Conservation (phyloP, 2,888 invertebrate genomes). For the Tromatobia lineatoria region DNA sequence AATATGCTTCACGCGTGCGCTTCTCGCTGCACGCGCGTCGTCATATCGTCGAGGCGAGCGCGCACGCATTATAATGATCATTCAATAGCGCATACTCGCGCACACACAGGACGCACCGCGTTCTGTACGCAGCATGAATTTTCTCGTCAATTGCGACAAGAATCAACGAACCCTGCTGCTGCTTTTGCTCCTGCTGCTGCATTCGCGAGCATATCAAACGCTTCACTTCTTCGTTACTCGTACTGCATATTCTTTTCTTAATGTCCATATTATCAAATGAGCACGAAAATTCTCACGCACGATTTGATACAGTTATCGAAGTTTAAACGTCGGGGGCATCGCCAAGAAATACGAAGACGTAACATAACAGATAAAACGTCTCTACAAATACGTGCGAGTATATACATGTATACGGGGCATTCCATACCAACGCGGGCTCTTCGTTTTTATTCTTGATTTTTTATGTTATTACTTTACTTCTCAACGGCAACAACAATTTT, state of each 20-base stretch:
- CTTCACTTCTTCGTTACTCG: background rate
- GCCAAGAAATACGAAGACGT: constrained; percentile 58
- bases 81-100: constrained; percentile 63
- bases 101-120: constrained; percentile 57
- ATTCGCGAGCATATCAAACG: background rate
- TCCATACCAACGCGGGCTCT: background rate
- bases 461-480: too few relatives aligned
- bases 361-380: constrained; percentile 46
- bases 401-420: background rate
- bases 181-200: background rate
- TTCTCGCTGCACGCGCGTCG: constrained; percentile 55
- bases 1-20: constrained; percentile 57
- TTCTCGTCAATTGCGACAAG: constrained; percentile 65
- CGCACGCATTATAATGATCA: constrained; percentile 68
- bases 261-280: constrained; percentile 22
- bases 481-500: too few relatives aligned
- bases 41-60: constrained; percentile 46
- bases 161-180: constrained; percentile 48
- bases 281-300: constrained; percentile 65
- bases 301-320: constrained; percentile 64
- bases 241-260: constrained; percentile 23
- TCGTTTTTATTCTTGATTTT: too few relatives aligned
- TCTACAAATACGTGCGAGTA: background rate
- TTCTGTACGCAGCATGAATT: constrained; percentile 63
- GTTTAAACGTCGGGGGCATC: constrained; percentile 62